Conservation (phyloP, 2,113 vertebrate species). For the zebrafish (Danio rerio) region GRCz12tu NC_133181.1:46451501-46452000, state of each 20-base stretch:
- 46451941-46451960: no score
- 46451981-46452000: no score
- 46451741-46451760: background rate
- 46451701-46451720: slow-evolving; percentile 4
- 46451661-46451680: slow-evolving; percentile 13
- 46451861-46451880: background rate
- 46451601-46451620: slow-evolving; percentile 22
- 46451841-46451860: background rate
- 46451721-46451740: slow-evolving; percentile 20
- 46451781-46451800: background rate
- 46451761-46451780: slow-evolving; percentile 11
- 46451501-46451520: background rate
- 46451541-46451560: slow-evolving; percentile 7
- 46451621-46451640: slow-evolving; percentile 13
- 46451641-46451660: slow-evolving; percentile 17
- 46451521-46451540: slow-evolving; percentile 18
- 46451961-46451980: no score
- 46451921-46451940: background rate
- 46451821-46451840: slow-evolving; percentile 17
- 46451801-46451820: slow-evolving; percentile 9
- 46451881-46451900: background rate
- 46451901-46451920: background rate
- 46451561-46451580: slow-evolving; percentile 24
- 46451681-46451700: slow-evolving; percentile 26
- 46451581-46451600: slow-evolving; percentile 24